Evolutionary conservation across 2,113 vertebrate species (phyloP).

Genomic region (Myocastor coypus): DNA sequence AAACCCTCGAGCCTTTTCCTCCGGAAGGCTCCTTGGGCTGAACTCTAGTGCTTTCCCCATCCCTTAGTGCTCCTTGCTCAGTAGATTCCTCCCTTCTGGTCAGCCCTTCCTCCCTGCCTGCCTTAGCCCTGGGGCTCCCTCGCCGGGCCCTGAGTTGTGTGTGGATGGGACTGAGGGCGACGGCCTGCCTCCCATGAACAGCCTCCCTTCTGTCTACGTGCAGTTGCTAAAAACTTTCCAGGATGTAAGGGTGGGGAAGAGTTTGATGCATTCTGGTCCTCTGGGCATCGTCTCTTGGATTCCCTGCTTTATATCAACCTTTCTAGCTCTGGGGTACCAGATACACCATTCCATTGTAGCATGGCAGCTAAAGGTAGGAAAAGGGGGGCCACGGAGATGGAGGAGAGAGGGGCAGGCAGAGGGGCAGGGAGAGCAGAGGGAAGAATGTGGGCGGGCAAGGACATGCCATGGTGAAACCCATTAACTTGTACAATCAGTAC

Average conservation of each 20-base stretch:
- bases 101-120: not conserved
- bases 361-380: not conserved
- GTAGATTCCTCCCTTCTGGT: not conserved
- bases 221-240: not conserved
- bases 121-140: not conserved
- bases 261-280: not conserved
- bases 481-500: not conserved
- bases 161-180: not conserved
- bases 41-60: not conserved
- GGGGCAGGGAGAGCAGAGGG: not conserved
- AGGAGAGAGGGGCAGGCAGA: not conserved
- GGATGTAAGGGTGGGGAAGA: not conserved
- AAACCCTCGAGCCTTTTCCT: not conserved
- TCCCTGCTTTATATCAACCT: not conserved
- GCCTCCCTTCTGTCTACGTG: not conserved
- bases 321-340: not conserved
- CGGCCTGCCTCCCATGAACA: too few species aligned
- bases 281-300: not conserved
- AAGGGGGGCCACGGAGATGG: not conserved
- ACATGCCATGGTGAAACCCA: not conserved
- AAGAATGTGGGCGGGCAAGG: not conserved
- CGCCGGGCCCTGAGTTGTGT: rapidly evolving
- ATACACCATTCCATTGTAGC: not conserved
- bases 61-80: not conserved
- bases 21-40: too few species aligned